Evolutionary conservation across 2,888 invertebrate species (phyloP), one percentile per base, ranked within the genome.

Genomic region (Cacoxenus indagator): DNA sequence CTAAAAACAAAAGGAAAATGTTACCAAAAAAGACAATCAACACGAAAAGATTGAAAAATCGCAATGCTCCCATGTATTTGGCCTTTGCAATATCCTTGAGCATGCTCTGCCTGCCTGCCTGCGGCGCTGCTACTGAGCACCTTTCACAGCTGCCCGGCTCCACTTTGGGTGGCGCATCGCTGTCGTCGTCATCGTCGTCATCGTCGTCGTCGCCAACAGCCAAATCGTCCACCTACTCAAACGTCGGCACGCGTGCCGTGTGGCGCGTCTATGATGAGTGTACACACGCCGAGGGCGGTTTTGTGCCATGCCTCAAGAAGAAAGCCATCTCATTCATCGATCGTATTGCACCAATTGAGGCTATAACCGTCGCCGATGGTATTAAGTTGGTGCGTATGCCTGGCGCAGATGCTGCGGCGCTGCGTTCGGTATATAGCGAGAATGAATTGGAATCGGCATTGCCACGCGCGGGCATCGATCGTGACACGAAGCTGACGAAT

Each of bases 251-350:
- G 77, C 91, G 92, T 70, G 91, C 93, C 57, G 87, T 93, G 4
- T 89, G 92, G 79, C 92, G 92, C 79, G 90, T 95, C 73, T 95
- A 94, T 86, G 94, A 95, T 77, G 95, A 95, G 78, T 95, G 95
- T 83, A 91, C 91, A 72, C 90, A 91, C 73, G 88, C 92, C 1
- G 92, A 92, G 70, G 88, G 89, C 70, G 94, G 93, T 61, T 89
- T 95, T 65, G 89, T 92, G 65, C 92, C 93, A 26, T 95, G 95
- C 84, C 88, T 95, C 64, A 95, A 95, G 89, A 94, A 93, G 87
- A 95, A 94, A 84, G 94, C 94, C 0, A 92, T 95, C 68, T 89
- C 93, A 1, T 94, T 95, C 85, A 91, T 95, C 75, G 95, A 95
- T 81, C 90, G 95, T 62, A 90, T 94, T 27, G 91, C 92, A 0